These are phyloP conservation scores for Marcusenius ussheri DNA, from an alignment of 2,113 vertebrate genomes.

Conservation along the genomic window DNA sequence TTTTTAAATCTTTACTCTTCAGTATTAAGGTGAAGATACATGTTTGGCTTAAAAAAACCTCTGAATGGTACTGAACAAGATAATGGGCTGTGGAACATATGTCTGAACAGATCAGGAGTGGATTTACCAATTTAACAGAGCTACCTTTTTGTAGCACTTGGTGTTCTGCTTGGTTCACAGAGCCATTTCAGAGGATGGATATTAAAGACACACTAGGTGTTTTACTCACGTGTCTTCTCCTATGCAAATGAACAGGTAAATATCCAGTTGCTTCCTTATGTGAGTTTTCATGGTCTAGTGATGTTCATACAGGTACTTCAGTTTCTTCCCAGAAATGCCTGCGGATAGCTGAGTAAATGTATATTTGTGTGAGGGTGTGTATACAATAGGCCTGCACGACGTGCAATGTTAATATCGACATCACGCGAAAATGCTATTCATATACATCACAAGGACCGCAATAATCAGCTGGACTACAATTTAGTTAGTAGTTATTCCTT, in stretches of 20 bases:
- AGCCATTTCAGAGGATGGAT: background rate
- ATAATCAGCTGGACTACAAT: background rate
- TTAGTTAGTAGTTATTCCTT: no score
- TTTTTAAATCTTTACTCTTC: background rate
- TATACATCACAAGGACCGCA: background rate
- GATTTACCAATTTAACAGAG: background rate
- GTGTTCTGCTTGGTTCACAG: no score
- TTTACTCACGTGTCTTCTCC: background rate
- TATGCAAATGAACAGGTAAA: background rate
- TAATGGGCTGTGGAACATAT: background rate
- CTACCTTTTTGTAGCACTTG: background rate
- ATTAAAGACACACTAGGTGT: background rate
- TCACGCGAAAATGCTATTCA: background rate
- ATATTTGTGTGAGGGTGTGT: background rate
- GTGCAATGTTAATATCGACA: background rate
- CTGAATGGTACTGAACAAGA: background rate
- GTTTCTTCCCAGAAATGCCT: background rate
- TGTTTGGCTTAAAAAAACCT: background rate
- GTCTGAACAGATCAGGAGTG: background rate
- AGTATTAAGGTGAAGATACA: background rate
- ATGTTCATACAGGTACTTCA: background rate
- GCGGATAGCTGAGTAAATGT: background rate
- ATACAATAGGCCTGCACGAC: background rate
- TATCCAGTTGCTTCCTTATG: background rate
- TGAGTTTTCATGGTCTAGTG: background rate